Base-by-base conservation (phyloP, 1,140 invertebrate genomes). In the Caenorhabditis brenneri region DNA sequence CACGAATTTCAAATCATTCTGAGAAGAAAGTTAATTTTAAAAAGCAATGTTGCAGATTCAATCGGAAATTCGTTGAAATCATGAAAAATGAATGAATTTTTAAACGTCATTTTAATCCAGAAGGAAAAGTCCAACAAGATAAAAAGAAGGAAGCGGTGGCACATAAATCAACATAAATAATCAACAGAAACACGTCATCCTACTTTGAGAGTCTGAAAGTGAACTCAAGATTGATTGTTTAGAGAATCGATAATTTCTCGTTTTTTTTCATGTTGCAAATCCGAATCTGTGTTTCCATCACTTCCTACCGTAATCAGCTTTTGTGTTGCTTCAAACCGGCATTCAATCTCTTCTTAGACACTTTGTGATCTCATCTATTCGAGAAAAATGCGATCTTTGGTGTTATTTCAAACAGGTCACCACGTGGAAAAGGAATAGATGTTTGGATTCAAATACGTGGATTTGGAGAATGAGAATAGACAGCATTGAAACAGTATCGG, bases 41-140 rank as follows among this genome's bases (percentile, higher is more conserved):
- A 10, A 12, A 27, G 12, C 3, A n/a, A 55, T 22, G 53, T 55
- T 29, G 58, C 58, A 36, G 31, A 65, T 65, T 65, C 16, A 33
- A 36, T 65, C 58, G 58, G 58, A 65, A 65, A 65, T 36, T 65
- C 58, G 3, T n/a, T 58, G 49, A 51, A 51, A 29, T 58, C 7
- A 58, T 58, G 4, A 10, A 58, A 58, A 27, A 58, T 65, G 19
- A 22, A 58, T 58, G 53, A 1, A 65, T 65, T 36, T 65, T 65
- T 65, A 36, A 65, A 65, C 31, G 58, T 60, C 58, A 65, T 65
- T 29, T 22, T 65, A n/a, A 36, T 33, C 19, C 1, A 33, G 29
- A 22, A 65, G 36, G 16, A 36, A 65, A 58, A 51, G n/a, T 6
- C 7, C 6, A 6, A n/a, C 1, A 51, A 9, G 29, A 58, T 10